Evolutionary conservation across 2,888 invertebrate species (phyloP).

Genomic region (Camptogramma bilineatum): DNA sequence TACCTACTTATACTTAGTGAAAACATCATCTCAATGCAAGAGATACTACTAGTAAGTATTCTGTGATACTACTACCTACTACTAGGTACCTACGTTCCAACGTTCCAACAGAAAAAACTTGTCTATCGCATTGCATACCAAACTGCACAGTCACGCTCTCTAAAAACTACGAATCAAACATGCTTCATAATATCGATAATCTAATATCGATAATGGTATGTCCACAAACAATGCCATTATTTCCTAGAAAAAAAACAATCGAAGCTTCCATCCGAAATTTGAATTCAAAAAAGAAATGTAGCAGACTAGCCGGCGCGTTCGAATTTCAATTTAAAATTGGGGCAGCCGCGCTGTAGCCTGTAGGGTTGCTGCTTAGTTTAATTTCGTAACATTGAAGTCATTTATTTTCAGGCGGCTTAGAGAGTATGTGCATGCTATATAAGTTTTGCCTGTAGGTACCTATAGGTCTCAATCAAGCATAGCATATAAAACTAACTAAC

Average conservation of each 20-base stretch:
- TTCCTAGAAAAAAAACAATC: constrained; percentile 66
- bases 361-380: constrained; percentile 56
- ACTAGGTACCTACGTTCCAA: neutral
- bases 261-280: constrained; percentile 64
- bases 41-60: too few species aligned
- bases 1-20: too few species aligned
- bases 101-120: constrained; percentile 9
- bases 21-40: too few species aligned
- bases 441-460: too few species aligned
- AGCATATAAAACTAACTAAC: too few species aligned
- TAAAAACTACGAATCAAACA: constrained; percentile 61
- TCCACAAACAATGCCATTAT: constrained; percentile 82
- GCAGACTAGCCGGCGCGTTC: constrained; percentile 71
- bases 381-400: too few species aligned
- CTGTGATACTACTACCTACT: neutral
- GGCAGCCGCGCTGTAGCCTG: constrained; percentile 52
- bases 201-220: constrained; percentile 75
- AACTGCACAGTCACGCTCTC: constrained; percentile 66
- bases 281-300: constrained; percentile 69
- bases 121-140: constrained; percentile 35
- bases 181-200: constrained; percentile 50
- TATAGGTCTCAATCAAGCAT: too few species aligned
- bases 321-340: constrained; percentile 68
- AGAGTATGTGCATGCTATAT: too few species aligned
- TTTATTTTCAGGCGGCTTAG: too few species aligned